Evolutionary conservation across 2,888 invertebrate species (phyloP).

Genomic region (Colostygia pectinataria): DNA sequence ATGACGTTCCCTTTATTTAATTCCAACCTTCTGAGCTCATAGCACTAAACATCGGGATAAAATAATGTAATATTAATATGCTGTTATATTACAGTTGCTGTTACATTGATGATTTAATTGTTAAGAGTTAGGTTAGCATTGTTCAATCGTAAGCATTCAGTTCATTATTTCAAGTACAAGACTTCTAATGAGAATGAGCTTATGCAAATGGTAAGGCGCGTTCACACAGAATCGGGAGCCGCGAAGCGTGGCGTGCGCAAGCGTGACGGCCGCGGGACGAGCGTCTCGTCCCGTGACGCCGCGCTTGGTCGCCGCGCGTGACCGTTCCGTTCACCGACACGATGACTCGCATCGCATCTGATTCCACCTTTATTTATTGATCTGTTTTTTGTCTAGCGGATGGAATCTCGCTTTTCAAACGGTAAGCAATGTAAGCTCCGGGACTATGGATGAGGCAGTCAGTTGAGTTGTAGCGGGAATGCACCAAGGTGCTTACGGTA

Average conservation of each 20-base stretch:
- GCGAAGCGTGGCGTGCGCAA: constrained; percentile 46
- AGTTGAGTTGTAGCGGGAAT: constrained; percentile 8
- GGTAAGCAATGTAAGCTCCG: constrained; percentile 45
- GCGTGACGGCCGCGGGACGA: constrained; percentile 39
- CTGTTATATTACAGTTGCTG: no score
- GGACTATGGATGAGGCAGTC: constrained; percentile 36
- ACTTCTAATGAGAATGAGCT: constrained; percentile 38
- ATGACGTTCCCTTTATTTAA: constrained; percentile 40
- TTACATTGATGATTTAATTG: background rate
- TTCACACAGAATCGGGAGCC: constrained; percentile 59
- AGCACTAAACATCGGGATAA: no score
- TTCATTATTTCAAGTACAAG: background rate
- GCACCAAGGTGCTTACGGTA: constrained; percentile 12
- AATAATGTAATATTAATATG: no score
- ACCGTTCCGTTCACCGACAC: constrained; percentile 74
- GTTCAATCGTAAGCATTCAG: background rate
- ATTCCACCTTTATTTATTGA: constrained; percentile 57
- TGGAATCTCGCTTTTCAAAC: constrained; percentile 72
- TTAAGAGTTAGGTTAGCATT: background rate
- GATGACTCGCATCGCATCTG: constrained; percentile 71
- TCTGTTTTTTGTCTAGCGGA: constrained; percentile 59
- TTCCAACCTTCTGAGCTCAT: background rate
- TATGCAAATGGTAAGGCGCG: constrained; percentile 69
- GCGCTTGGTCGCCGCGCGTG: constrained; percentile 61
- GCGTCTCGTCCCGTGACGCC: constrained; percentile 63